Evolutionary conservation across 1,140 invertebrate species (phyloP), one percentile per base, ranked within the genome.

Genomic region (Rhynchophorus ferrugineus): DNA sequence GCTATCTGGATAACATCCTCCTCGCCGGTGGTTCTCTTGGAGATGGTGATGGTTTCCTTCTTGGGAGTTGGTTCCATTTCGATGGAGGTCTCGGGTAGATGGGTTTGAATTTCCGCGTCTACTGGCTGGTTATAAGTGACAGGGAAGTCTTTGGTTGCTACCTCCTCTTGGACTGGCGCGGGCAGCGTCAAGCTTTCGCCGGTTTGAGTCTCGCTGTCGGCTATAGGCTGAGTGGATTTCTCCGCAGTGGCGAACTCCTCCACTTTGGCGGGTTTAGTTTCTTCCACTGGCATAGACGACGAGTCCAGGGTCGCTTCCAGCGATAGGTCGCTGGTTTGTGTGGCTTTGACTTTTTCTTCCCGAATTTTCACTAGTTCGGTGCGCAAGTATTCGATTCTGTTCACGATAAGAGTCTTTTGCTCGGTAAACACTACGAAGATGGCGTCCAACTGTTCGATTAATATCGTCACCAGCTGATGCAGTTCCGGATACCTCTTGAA

Each of bases 1-100:
- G 83, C 80, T 54, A 88, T 86, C 71, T 87, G 81, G 58, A 89
- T 86, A 0, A 83, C 84, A 66, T 88, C 84, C 63, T 85, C 78
- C 17, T 79, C 81, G 46, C 78, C 81, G 41, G 78, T 76, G 7
- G 77, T 73, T 7, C 73, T 81, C 67, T 87, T 84, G 6, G 76
- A 74, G 0, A 89, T 78, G 64, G 81, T 76, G 52, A 89, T 85
- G 29, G 78, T 82, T 66, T 86, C 83, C n/a, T 78, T 73, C 14
- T 56, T 47, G n/a, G 62, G 69, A 1, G 59, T 61, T 1, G 69
- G 54, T 43, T 70, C 62, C 33, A 59, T 52, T 2, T 72, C 57
- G 43, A 68, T 65, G 45, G 59, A 62, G 34, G 61, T 61, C 47
- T 70, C 62, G 33, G 64, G 64, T 35, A 78, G 73, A 66, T 75